phyloP scores from a whole-genome alignment of 2,888 invertebrate genomes.

The Lepidocyrtinus sp. region DNA sequence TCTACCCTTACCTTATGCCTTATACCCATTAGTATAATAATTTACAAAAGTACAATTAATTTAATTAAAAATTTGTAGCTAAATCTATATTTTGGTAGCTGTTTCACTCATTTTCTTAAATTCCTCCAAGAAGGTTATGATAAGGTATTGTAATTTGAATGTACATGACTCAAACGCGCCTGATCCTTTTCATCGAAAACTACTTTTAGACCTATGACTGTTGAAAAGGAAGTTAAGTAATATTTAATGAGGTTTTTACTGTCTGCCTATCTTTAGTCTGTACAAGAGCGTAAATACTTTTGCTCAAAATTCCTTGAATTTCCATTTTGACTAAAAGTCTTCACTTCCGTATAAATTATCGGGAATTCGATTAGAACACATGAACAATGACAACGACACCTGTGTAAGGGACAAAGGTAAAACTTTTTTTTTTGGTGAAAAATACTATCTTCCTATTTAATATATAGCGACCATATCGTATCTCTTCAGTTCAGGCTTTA shows the following conservation, averaged over 20 bases:
- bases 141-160: not conserved
- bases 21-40: not conserved
- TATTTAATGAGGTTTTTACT: too few relatives aligned
- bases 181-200: not conserved
- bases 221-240: too few relatives aligned
- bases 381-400: too few relatives aligned
- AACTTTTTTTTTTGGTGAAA: conserved; percentile 14
- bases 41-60: not conserved
- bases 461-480: not conserved
- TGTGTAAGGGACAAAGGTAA: conserved; percentile 6
- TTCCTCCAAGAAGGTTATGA: not conserved
- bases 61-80: not conserved
- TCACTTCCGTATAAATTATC: not conserved
- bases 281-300: not conserved
- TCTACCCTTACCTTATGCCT: not conserved
- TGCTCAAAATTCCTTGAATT: not conserved
- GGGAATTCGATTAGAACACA: conserved; percentile 18
- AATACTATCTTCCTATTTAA: too few relatives aligned
- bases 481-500: conserved; percentile 8
- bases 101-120: not conserved
- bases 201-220: not conserved
- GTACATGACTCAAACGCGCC: not conserved
- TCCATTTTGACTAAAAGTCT: not conserved
- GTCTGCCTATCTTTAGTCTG: too few relatives aligned
- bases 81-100: not conserved